Base-by-base conservation (phyloP, 1,140 invertebrate species). In the Solenopsis invicta region DNA sequence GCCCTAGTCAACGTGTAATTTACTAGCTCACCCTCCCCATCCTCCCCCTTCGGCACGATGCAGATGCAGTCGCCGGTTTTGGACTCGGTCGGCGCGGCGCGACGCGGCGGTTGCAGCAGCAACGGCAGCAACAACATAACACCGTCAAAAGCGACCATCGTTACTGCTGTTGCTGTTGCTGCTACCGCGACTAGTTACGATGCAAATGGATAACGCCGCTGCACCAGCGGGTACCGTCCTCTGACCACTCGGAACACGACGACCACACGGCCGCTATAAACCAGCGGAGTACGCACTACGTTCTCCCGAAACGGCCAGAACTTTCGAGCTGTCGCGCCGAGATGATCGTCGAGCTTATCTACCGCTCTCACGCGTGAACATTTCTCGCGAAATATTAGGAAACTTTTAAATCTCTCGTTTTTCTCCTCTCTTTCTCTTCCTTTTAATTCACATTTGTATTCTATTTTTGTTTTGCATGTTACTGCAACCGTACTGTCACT, bases 1-100 rank as follows among this genome's bases (percentile, higher is more conserved):
- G 90, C 88, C 87, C 91, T 91, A 93, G 92, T 93, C 92, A 92
- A 91, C 92, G 90, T 90, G 91, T 93, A 93, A 93, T 93, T 93
- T 93, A 93, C 92, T 91, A 88, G 88, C 84, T 59, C 81, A 54
- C 77, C 75, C 66, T 16, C n/a, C 50, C 1, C 67, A 21, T 16
- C 5, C 50, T 1, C 16, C 52, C 21, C 69, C 18, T 21, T 74
- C 85, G 80, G 84, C 86, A 88, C 91, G 87, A 88, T 89, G 88
- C 86, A 87, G 88, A 88, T 92, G 91, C 89, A 75, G 81, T 71
- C 90, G 84, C 80, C 64, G 88, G 61, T 89, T 78, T 54, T 37
- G 88, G 45, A 48, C 76, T 85, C 67, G 82, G 85, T 74, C 86
- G 29, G 16, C 21, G 69, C 80, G 29, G 69, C 71, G 84, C 85